Percentiles rank a stretch among this genome's conserved stretches.
Evolutionary conservation across 2,888 invertebrate species (phyloP).

Genomic region (Lepetodrilus schrolli): DNA sequence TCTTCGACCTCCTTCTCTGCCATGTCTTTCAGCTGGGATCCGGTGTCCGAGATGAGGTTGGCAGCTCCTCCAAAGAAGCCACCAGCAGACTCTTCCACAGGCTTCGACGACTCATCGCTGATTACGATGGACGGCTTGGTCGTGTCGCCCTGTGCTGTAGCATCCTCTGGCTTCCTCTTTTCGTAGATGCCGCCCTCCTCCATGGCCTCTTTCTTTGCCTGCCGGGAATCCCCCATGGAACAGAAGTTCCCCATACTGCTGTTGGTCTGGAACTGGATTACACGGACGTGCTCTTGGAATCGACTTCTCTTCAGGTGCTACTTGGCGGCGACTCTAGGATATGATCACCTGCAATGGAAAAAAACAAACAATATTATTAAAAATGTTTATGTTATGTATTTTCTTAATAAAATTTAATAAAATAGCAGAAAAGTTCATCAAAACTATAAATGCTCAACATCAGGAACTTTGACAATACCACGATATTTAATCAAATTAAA

Average conservation of each 20-base stretch:
- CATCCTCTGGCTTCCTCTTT: slow-evolving; percentile 18
- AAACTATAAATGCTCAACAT: too few species aligned
- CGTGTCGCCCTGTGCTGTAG: background rate
- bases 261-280: background rate
- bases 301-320: background rate
- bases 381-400: too few species aligned
- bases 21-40: slow-evolving; percentile 12
- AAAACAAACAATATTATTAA: too few species aligned
- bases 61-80: background rate
- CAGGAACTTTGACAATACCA: too few species aligned
- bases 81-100: background rate
- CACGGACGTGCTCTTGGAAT: background rate
- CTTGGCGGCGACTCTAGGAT: background rate
- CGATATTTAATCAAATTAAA: too few species aligned
- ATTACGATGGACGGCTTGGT: slow-evolving; percentile 4
- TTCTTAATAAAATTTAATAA: too few species aligned
- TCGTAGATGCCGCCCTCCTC: slow-evolving; percentile 32
- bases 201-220: slow-evolving; percentile 41
- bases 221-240: slow-evolving; percentile 29
- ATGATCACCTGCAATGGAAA: background rate
- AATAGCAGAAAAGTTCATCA: too few species aligned
- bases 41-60: background rate
- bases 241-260: slow-evolving; percentile 24
- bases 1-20: slow-evolving; percentile 15
- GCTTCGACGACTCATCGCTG: slow-evolving; percentile 7